phyloP scores from a whole-genome alignment of 2,113 vertebrate species.

The Dryoscopus gambensis region DNA sequence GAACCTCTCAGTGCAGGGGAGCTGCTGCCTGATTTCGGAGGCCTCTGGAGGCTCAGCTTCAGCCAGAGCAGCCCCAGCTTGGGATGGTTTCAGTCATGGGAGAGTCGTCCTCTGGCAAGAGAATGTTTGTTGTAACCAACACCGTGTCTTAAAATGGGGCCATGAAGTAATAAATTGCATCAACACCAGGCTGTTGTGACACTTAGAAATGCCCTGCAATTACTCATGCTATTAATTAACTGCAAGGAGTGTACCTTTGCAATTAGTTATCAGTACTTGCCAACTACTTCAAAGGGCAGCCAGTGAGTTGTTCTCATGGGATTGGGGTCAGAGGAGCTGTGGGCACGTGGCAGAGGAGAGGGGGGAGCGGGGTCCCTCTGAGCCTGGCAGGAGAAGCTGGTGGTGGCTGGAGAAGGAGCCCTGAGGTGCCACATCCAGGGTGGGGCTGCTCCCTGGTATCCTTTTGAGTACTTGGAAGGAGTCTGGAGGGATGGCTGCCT shows the following conservation, averaged over 20 bases:
- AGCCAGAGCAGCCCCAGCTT: background rate
- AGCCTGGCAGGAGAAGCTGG: background rate
- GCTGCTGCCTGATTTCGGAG: background rate
- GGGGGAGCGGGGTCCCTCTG: background rate
- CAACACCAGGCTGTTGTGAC: background rate
- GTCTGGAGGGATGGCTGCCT: background rate
- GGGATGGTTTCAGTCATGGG: background rate
- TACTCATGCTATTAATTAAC: background rate
- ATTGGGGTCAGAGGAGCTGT: background rate
- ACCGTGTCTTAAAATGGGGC: background rate
- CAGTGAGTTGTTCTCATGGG: background rate
- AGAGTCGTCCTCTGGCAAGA: background rate
- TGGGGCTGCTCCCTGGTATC: background rate
- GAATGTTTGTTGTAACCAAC: background rate
- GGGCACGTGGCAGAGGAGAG: background rate
- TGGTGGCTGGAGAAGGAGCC: background rate
- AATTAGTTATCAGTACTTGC: background rate
- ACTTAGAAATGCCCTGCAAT: background rate
- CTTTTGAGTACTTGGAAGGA: accelerated
- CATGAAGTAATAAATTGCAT: background rate
- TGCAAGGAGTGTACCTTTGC: background rate
- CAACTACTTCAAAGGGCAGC: background rate
- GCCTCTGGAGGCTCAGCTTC: background rate
- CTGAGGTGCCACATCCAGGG: accelerated
- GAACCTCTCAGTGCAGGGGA: background rate